Evolutionary conservation across 2,888 invertebrate species (phyloP), one percentile per base, ranked within the genome.

Genomic region (Cephus spinipes): DNA sequence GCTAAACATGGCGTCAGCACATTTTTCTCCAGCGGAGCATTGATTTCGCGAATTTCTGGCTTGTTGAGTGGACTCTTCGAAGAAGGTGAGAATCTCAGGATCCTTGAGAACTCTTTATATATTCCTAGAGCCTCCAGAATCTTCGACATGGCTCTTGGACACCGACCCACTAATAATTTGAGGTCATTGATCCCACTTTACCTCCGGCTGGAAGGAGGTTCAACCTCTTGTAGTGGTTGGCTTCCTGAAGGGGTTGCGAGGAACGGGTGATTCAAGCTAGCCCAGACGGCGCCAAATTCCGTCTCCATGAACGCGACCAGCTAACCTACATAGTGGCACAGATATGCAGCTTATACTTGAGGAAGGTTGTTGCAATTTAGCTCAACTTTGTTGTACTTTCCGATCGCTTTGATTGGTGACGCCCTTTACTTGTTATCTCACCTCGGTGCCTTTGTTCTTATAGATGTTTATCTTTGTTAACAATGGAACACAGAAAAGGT

Each of bases 281-380:
- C 79, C 83, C 80, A 84, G 85, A 85, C 85, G 85, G 86, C 85
- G 85, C 85, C 85, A 81, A 76, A 30, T 77, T 78, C 83, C 40
- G 83, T 81, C 85, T 85, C 84, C 81, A 81, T 69, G 84, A 82
- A 85, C 83, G 80, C 79, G 71, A 71, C 71, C 71, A 33, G 32
- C 15, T 71, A 71, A 33, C 71, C 71, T 23, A 33, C 12, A 71
- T 71, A 71, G 9, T 55, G 15, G 23, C 55, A 23, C 9, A 23
- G 55, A 23, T 3, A 55, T 55, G 23, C 55, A 9, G 23, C 23
- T 55, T 55, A 55, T 9, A 23, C 23, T 55, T 55, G 15, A 9
- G 9, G 15, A 55, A 15, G 55, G 55, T 55, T 55, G 2, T 15
- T 55, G 55, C 9, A 23, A 23, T 55, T 23, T 23, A 55, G 55